A percentile compares a stretch with the other conserved stretches of the same genome.
Conservation (phyloP, 2,888 invertebrate genomes). For the Drosophila macrospina region DNA sequence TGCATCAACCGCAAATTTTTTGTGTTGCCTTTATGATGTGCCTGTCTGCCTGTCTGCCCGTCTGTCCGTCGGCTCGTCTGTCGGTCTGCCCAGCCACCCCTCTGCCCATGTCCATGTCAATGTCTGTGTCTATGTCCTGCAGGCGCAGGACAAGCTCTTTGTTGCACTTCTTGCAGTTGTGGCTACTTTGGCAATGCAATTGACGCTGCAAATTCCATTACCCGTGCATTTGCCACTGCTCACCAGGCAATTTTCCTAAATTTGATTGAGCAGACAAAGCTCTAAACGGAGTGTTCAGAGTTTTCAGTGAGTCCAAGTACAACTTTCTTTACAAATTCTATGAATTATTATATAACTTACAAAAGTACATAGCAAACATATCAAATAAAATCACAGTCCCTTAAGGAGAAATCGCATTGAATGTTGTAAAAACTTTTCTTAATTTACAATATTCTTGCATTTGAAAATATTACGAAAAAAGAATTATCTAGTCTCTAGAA, state of each 20-base stretch:
- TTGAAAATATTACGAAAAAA: too few relatives aligned
- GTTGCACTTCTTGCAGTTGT: constrained; percentile 54
- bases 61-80: neutral
- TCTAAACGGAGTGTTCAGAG: constrained; percentile 2
- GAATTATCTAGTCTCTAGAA: too few relatives aligned
- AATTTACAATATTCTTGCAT: too few relatives aligned
- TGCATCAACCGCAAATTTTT: constrained; percentile 71
- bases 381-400: neutral
- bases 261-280: constrained; percentile 57
- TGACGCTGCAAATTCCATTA: constrained; percentile 70
- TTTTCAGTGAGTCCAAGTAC: neutral
- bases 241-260: constrained; percentile 63
- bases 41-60: constrained; percentile 24
- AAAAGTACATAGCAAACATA: constrained; percentile 9
- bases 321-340: constrained; percentile 18
- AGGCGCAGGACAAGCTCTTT: constrained; percentile 54
- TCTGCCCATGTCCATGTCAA: constrained; percentile 2
- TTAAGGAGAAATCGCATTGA: neutral
- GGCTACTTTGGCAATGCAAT: constrained; percentile 72
- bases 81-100: neutral
- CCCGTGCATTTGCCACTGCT: constrained; percentile 51
- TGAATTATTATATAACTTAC: neutral
- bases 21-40: constrained; percentile 55
- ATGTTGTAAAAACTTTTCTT: too few relatives aligned
- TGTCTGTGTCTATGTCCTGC: constrained; percentile 47